Evolutionary conservation across 2,113 vertebrate species (phyloP), one percentile per base, ranked within the genome.

Genomic region (Cololabis saira): DNA sequence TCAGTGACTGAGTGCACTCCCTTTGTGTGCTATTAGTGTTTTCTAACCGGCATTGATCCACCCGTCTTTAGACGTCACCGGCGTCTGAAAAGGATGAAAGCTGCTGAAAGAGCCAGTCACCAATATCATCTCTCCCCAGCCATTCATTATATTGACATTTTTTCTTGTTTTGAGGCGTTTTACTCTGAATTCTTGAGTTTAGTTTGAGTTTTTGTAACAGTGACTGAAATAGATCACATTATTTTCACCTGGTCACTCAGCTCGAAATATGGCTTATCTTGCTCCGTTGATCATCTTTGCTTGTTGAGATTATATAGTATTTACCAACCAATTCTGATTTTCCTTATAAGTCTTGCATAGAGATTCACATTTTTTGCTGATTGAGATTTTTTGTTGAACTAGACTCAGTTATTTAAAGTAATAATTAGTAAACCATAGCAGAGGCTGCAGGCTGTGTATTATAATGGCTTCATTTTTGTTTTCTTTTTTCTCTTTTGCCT

Each of bases 1-100:
- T 63, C 61, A 49, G 61, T 44, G 49, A 65, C 21, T 48, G 64
- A 88, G 74, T 71, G 43, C 58, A 45, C 63, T 82, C 60, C 62
- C 60, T 86, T 79, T 78, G 70, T 77, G 65, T 65, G 67, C 80
- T 67, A 78, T 87, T 71, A 78, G 82, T 82, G 76, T 80, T 82
- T 37, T 86, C 80, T 74, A 78, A 81, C 54, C 62, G 72, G 55
- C 73, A 90, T 87, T 43, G 82, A 87, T 85, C 81, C 77, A 72
- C 67, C 74, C 84, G 80, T 74, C 64, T 84, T 81, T 79, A 62
- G 58, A 76, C 65, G 74, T 49, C 27, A 48, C 56, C 18, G 64
- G 33, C 49, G 78, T 60, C 80, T 83, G 86, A 83, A 87, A 66
- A 67, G 61, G 64, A 87, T 75, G 67, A 66, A 80, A 74, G 68